Base-by-base conservation (phyloP, 2,113 vertebrate genomes). In the Pongo abelii region DNA sequence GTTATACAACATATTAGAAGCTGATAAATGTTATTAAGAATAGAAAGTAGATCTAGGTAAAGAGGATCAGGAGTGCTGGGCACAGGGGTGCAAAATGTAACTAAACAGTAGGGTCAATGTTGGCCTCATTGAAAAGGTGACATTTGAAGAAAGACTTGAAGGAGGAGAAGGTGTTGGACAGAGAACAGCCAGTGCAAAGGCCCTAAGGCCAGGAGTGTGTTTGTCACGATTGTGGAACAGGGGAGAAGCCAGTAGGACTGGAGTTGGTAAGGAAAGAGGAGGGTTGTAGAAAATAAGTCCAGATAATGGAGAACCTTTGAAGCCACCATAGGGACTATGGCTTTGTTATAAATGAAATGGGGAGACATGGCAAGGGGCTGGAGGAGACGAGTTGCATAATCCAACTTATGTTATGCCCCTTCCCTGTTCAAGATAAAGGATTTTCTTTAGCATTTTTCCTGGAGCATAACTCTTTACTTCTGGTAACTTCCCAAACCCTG, bases 331-430 rank as follows among this genome's bases (percentile, higher is more conserved):
- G 96, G 78, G 80, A 83, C 69, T 35, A 43, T 20, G 20, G 12
- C 48, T 97, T 96, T 96, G 80, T 95, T 96, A 35, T 78, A 48
- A 83, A 16, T 86, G 80, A 91, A 67, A 38, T 77, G 38, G 57
- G 67, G n/a, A 79, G 27, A 86, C 4, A 13, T 69, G 59, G 14
- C 9, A 74, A 59, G 55, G 61, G 79, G 69, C 59, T 67, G 18
- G 43, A 92, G 40, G 46, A 93, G 48, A 79, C 25, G 1, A 84
- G 2, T 67, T 81, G 67, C 38, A 20, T 77, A 77, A 84, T 61
- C 23, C 5, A 3, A 69, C 14, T 91, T 85, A 70, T 11, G 3
- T 75, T 50, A 43, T 86, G 48, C 23, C 20, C 83, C 59, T 87
- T 67, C 43, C 8, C 48, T 95, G 43, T 83, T 86, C 61, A 70